Percentiles rank a stretch among this genome's conserved stretches.
phyloP scores from a whole-genome alignment of 2,113 vertebrate species.

The Petromus typicus region DNA sequence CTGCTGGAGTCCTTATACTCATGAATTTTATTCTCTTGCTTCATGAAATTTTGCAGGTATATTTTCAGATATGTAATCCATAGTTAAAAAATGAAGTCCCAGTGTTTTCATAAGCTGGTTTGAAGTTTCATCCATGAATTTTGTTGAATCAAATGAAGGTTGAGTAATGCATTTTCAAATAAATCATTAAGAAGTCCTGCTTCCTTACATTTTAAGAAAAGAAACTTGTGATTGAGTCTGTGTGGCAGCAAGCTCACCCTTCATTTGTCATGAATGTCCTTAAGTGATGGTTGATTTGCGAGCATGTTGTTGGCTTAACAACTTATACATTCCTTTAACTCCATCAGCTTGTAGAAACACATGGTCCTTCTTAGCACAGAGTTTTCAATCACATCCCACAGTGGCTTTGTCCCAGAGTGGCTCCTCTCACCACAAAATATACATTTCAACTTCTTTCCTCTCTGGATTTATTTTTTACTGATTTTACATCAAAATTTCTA shows the following conservation, averaged over 20 bases:
- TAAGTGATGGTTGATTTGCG: not conserved
- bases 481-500: not conserved
- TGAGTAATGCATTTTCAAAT: not conserved
- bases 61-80: not conserved
- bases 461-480: not conserved
- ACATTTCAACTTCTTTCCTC: slow-evolving; percentile 73
- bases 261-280: not conserved
- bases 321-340: slow-evolving; percentile 79
- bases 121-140: not conserved
- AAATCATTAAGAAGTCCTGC: not conserved
- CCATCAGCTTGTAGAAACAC: slow-evolving; percentile 74
- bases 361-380: slow-evolving; percentile 76
- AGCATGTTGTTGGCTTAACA: slow-evolving; percentile 85
- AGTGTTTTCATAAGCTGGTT: not conserved
- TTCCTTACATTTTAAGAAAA: not conserved
- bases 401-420: slow-evolving; percentile 86
- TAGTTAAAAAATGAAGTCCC: not conserved
- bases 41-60: not conserved
- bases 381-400: slow-evolving; percentile 84
- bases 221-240: not conserved
- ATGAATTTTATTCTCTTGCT: not conserved
- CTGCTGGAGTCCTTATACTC: not conserved
- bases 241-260: not conserved
- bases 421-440: slow-evolving; percentile 81
- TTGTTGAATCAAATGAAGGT: not conserved